These are phyloP conservation scores for Pelobates cultripes DNA, from an alignment of 2,797 vertebrate genomes.

Conservation along the genomic window DNA sequence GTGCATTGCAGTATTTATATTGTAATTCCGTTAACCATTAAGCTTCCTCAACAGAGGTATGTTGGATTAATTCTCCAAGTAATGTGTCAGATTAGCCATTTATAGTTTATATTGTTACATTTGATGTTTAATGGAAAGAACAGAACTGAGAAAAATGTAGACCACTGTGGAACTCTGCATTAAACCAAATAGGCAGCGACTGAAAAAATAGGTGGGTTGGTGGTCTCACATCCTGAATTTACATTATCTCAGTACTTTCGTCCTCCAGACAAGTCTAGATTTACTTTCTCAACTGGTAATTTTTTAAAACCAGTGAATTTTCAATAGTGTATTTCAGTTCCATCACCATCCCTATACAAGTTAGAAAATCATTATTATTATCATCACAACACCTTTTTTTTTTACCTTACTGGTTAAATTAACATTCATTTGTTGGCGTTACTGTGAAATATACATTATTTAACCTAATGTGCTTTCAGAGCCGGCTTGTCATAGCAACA, in stretches of 20 bases:
- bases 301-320: conserved; percentile 61
- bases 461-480: conserved; percentile 75
- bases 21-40: not conserved
- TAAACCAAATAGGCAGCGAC: conserved; percentile 19
- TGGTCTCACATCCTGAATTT: conserved; percentile 29
- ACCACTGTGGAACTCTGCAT: conserved; percentile 18
- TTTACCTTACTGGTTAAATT: conserved; percentile 79
- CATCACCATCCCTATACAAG: conserved; percentile 70
- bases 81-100: not conserved
- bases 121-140: conserved; percentile 12
- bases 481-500: conserved; percentile 77
- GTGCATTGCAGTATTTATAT: not conserved
- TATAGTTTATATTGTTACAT: not conserved
- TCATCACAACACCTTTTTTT: conserved; percentile 57
- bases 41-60: not conserved
- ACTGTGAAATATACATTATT: conserved; percentile 74
- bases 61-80: not conserved
- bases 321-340: conserved; percentile 65
- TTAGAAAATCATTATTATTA: conserved; percentile 72
- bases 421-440: conserved; percentile 72
- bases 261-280: conserved; percentile 49
- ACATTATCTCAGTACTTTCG: conserved; percentile 36
- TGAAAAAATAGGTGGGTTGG: conserved; percentile 12
- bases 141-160: conserved; percentile 4
- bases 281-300: conserved; percentile 64